Base-by-base conservation (phyloP, 2,113 vertebrate genomes). In the Melanocharis versteri region DNA sequence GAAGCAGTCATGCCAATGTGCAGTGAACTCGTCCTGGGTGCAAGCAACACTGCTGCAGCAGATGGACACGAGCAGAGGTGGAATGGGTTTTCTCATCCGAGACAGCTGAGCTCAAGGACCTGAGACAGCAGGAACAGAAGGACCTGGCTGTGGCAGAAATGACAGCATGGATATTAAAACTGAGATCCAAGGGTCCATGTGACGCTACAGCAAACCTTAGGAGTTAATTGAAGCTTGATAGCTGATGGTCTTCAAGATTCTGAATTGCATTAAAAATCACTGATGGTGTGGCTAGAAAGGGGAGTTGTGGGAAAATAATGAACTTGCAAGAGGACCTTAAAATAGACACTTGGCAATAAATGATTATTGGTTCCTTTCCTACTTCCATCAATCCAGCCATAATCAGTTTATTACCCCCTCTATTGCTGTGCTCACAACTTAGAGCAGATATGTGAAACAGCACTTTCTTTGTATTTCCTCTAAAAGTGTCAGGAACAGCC, bases 1-100 rank as follows among this genome's bases (percentile, higher is more conserved):
- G 81, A 66, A 87, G 53, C 57, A 91, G 92, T 89, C 90, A 72
- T 22, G 22, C 10, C 78, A 40, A 57, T 91, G 94, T 93, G 92
- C 90, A 68, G 48, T 79, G 78, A 69, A 26, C 78, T 85, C 16
- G 26, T 94, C 61, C 31, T 0, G 0, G 16, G 14, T 16, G n/a
- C 44, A 39, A 58, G 33, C 0, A 0, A 79, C 33, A 5, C 19
- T 84, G 73, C 73, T 64, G 65, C 73, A 53, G 40, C 85, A 90
- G 73, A n/a, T 60, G 84, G 90, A 71, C 53, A 48, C 28, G 30
- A 66, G 33, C 47, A 68, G 66, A 95, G 45, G 40, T 65, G 58
- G 39, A 66, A 42, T 2, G 30, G 60, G 10, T 54, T 77, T 88
- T 53, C 72, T 68, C 53, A 81, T 48, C 69, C 28, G 80, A 89